A percentile compares a stretch with the other conserved stretches of the same genome.
phyloP scores from a whole-genome alignment of 23 tunicate genomes.

The Halocynthia roretzi region DNA sequence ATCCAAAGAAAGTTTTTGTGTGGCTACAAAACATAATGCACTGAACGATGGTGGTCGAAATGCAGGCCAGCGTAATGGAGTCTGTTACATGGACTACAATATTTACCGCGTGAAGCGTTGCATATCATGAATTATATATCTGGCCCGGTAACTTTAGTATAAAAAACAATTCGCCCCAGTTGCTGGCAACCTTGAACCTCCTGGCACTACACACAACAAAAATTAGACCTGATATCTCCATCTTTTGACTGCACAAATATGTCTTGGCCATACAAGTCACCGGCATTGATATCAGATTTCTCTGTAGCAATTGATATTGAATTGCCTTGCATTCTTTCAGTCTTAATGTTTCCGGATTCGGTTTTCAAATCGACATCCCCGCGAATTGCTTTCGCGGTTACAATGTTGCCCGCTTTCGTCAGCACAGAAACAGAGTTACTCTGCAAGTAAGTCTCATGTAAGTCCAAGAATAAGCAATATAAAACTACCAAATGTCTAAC shows the following conservation, averaged over 20 bases:
- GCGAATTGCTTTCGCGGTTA: constrained; percentile 7
- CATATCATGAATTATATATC: background rate
- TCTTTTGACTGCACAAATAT: background rate
- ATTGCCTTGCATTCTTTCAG: constrained; percentile 34
- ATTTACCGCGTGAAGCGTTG: no score
- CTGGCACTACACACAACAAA: no score
- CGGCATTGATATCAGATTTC: background rate
- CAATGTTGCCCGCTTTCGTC: constrained; percentile 19
- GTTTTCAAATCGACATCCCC: constrained; percentile 28
- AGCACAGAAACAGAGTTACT: background rate
- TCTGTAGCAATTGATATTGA: background rate
- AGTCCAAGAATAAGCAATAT: no score
- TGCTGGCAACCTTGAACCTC: background rate
- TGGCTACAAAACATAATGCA: no score
- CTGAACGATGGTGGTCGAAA: no score
- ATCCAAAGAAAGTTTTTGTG: no score
- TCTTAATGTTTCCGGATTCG: constrained; percentile 1
- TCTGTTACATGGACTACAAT: no score
- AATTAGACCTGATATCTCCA: constrained; percentile 25
- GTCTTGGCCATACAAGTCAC: constrained; percentile 17
- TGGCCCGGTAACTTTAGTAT: background rate
- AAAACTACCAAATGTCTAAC: no score
- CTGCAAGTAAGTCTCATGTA: background rate
- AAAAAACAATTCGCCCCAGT: background rate
- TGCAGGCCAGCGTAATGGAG: no score